Evolutionary conservation across 2,113 vertebrate genomes (phyloP).

Genomic region (Limnothrissa miodon): DNA sequence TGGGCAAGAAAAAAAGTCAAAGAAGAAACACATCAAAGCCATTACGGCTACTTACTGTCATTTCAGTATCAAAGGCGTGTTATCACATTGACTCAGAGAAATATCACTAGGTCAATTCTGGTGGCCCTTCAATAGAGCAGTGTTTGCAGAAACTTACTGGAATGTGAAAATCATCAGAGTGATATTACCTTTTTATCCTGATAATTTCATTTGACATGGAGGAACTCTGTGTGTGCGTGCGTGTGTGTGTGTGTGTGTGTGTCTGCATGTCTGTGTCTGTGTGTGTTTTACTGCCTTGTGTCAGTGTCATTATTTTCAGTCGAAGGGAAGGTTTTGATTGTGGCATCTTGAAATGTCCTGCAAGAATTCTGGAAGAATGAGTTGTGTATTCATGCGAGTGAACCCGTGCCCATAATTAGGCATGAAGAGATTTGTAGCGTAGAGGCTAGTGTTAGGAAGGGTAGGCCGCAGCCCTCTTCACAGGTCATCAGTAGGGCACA

Average conservation of each 20-base stretch:
- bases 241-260: background rate
- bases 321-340: background rate
- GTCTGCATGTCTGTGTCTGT: background rate
- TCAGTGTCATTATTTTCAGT: background rate
- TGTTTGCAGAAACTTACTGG: slow-evolving; percentile 28
- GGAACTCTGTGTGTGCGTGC: background rate
- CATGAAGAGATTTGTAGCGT: background rate
- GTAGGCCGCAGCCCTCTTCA: background rate
- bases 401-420: background rate
- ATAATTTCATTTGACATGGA: slow-evolving; percentile 46
- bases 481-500: background rate
- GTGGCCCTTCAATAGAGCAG: slow-evolving; percentile 34
- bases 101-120: slow-evolving; percentile 23
- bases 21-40: slow-evolving; percentile 49
- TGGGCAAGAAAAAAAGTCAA: slow-evolving; percentile 43
- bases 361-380: background rate
- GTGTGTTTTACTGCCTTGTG: background rate
- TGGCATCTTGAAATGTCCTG: background rate
- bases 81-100: slow-evolving; percentile 40
- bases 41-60: slow-evolving; percentile 47
- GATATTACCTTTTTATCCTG: slow-evolving; percentile 45
- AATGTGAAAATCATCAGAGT: slow-evolving; percentile 37
- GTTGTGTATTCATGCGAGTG: background rate
- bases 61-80: slow-evolving; percentile 42
- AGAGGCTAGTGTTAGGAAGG: background rate